phyloP scores from a whole-genome alignment of 2,888 invertebrate species.

The Ochlodes sylvanus region DNA sequence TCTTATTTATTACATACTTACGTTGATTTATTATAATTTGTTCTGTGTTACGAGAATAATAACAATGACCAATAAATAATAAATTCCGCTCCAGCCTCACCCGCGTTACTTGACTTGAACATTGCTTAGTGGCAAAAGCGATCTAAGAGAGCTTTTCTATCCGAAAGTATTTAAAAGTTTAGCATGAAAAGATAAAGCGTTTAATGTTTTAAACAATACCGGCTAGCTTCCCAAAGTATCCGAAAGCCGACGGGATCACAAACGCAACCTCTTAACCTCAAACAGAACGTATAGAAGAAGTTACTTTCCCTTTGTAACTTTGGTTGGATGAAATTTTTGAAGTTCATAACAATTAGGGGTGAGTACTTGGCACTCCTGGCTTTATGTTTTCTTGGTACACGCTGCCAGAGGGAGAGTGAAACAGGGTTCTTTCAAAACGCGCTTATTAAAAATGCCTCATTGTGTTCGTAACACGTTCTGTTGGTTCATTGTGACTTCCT shows the following conservation, averaged over 20 bases:
- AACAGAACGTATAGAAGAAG: not conserved
- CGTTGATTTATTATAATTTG: too few species aligned
- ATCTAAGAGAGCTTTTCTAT: not conserved
- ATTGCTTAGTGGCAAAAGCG: too few species aligned
- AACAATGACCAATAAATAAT: too few species aligned
- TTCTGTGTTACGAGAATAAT: too few species aligned
- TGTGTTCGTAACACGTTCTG: conserved; percentile 20
- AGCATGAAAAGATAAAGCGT: not conserved
- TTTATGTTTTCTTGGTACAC: conserved; percentile 13
- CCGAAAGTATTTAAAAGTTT: not conserved
- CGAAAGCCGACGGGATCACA: not conserved
- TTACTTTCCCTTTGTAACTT: conserved; percentile 20
- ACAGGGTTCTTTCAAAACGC: conserved; percentile 18
- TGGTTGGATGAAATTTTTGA: conserved; percentile 21
- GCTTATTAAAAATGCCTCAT: conserved; percentile 31
- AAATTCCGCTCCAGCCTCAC: too few species aligned
- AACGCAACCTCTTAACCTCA: conserved; percentile 1
- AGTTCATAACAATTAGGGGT: conserved; percentile 28
- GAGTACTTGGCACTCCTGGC: conserved; percentile 12
- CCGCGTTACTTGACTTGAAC: too few species aligned
- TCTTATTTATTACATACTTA: too few species aligned
- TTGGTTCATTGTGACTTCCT: conserved; percentile 20
- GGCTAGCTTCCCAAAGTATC: conserved; percentile 7
- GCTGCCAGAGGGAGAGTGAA: conserved; percentile 11
- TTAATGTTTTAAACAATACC: not conserved